A percentile compares a stretch with the other conserved stretches of the same genome.
phyloP scores from a whole-genome alignment of 2,113 vertebrate genomes.

The Columba livia region DNA sequence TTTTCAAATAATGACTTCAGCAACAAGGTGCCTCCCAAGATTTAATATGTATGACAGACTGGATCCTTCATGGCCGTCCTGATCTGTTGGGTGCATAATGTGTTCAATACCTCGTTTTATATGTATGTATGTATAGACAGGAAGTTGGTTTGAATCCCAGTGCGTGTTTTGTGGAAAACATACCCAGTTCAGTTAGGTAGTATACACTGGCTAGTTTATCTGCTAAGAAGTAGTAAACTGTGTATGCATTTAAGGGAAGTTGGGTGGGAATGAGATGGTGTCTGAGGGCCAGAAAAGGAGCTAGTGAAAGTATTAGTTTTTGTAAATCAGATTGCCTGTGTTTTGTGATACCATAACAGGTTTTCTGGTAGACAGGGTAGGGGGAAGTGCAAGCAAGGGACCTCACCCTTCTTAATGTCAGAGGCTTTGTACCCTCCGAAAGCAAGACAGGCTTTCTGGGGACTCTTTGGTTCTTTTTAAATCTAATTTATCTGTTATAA shows the following conservation, averaged over 20 bases:
- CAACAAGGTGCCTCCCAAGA: not conserved
- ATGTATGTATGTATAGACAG: not conserved
- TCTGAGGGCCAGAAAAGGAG: not conserved
- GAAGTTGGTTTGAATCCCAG: not conserved
- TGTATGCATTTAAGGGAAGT: not conserved
- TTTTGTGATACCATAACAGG: not conserved
- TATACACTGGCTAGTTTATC: not conserved
- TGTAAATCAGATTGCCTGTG: not conserved
- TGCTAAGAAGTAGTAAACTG: not conserved
- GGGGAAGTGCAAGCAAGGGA: not conserved
- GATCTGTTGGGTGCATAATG: not conserved
- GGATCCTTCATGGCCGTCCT: conserved; percentile 1
- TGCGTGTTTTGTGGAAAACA: not conserved
- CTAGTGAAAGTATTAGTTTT: not conserved
- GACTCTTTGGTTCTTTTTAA: not conserved
- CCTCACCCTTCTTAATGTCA: not conserved
- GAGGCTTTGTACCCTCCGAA: not conserved
- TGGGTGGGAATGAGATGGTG: not conserved
- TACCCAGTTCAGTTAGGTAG: not conserved
- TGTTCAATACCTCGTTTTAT: not conserved
- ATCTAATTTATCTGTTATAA: not conserved
- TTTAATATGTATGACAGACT: not conserved
- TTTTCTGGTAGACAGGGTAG: not conserved
- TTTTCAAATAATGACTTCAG: not conserved
- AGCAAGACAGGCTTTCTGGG: not conserved